Percentiles rank a stretch among this genome's conserved stretches.
phyloP scores from a whole-genome alignment of 2,113 vertebrate genomes.

The Caloenas nicobarica region DNA sequence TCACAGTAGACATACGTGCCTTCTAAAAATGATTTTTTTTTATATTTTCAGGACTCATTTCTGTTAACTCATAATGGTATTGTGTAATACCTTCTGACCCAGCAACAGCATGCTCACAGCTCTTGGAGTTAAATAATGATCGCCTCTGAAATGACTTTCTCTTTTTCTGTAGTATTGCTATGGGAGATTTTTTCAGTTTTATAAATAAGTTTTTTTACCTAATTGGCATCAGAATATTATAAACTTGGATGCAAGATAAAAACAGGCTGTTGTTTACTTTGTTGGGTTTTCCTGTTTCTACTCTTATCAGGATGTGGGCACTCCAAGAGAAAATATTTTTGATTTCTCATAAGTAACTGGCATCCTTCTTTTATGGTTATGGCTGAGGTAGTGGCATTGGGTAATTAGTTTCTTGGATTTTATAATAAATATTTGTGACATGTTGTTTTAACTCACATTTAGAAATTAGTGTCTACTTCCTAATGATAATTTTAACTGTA shows the following conservation, averaged over 20 bases:
- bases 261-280: not conserved
- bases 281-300: not conserved
- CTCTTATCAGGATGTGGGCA: not conserved
- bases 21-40: not conserved
- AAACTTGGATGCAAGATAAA: not conserved
- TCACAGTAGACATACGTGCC: not conserved
- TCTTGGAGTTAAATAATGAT: not conserved
- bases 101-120: not conserved
- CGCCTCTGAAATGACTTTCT: not conserved
- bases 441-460: not conserved
- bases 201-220: not conserved
- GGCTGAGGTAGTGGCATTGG: not conserved
- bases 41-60: not conserved
- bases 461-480: not conserved
- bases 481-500: not conserved
- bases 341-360: not conserved
- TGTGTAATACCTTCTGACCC: not conserved
- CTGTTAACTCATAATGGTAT: not conserved
- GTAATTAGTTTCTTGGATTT: not conserved
- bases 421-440: not conserved
- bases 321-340: not conserved
- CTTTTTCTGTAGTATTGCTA: not conserved
- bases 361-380: not conserved
- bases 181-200: not conserved
- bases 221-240: not conserved